Percentiles rank a stretch among this genome's conserved stretches.
These are phyloP conservation scores for Agapornis canus DNA, from an alignment of 2,797 vertebrate genomes.

Conservation along the genomic window DNA sequence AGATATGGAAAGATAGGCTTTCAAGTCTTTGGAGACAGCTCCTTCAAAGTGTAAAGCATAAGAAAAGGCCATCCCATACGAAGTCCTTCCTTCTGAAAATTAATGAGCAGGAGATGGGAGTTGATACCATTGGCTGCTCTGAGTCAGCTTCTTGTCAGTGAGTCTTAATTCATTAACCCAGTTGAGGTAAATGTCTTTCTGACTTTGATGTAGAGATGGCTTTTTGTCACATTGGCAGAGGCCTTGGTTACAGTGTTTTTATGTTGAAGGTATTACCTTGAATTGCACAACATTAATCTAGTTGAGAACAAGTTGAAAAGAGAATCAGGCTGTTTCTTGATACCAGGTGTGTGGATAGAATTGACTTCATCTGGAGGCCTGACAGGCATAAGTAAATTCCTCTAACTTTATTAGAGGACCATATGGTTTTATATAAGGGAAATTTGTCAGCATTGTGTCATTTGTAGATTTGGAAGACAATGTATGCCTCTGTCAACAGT, in stretches of 20 bases:
- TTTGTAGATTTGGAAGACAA: not conserved
- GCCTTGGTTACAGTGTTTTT: not conserved
- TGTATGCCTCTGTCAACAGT: not conserved
- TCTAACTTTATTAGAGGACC: not conserved
- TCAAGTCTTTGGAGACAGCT: not conserved
- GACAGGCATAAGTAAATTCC: not conserved
- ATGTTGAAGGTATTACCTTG: not conserved
- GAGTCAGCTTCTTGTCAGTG: not conserved
- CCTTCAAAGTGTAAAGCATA: not conserved
- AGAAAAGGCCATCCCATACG: not conserved
- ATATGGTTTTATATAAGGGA: not conserved
- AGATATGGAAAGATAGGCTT: not conserved
- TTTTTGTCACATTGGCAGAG: not conserved
- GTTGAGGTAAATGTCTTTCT: not conserved
- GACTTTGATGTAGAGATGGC: not conserved
- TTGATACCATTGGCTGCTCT: not conserved
- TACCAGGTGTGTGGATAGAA: not conserved
- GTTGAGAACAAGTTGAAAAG: not conserved
- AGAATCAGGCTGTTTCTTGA: not conserved
- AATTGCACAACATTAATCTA: not conserved
- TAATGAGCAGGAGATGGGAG: not conserved
- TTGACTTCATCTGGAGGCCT: not conserved
- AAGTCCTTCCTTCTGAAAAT: not conserved
- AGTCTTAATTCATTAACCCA: not conserved
- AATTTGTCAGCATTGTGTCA: not conserved